Base-by-base conservation (phyloP, 1,140 invertebrate species). In the Sesamia nonagrioides region DNA sequence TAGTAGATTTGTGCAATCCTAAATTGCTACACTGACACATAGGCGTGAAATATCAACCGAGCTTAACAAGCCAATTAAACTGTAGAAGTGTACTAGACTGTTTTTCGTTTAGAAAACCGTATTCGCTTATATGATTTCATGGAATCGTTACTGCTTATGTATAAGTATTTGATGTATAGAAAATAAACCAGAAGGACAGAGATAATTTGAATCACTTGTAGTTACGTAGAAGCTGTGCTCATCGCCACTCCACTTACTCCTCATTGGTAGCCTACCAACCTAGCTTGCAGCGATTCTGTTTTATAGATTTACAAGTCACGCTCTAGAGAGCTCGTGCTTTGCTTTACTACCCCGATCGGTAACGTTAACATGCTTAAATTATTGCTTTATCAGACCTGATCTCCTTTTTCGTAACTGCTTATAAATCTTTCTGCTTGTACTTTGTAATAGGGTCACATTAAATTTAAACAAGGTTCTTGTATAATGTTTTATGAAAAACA, bases 221-320 rank as follows among this genome's bases (percentile, higher is more conserved):
- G 18, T 7, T 56, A 56, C 48, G 33, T 54, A 52, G 13, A 71
- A 35, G 8, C 45, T 52, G 68, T 50, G 68, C 50, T 72, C 68
- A 72, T 72, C 68, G 68, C 40, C 63, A 48, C 63, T 15, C 48
- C 68, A 72, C 68, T 72, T 72, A 74, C 63, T 76, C 68, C 74
- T 86, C 84, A 85, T 88, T 86, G 78, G 78, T 83, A 80, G 75
- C 79, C 81, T 77, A 84, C 80, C 66, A 77, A 84, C 78, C 74
- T 80, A 77, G 68, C 58, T 80, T 74, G 63, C 83, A 77, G 40
- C 72, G 66, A 75, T 68, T 68, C 50, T 69, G 63, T 82, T 77
- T 61, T 54, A 18, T 71, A 79, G 86, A 90, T 91, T 88, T 85
- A 87, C 83, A 85, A 88, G 77, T 87, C 84, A 87, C 83, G 86